Evolutionary conservation across 2,113 vertebrate genomes (phyloP).

Genomic region (Mohoua ochrocephala): DNA sequence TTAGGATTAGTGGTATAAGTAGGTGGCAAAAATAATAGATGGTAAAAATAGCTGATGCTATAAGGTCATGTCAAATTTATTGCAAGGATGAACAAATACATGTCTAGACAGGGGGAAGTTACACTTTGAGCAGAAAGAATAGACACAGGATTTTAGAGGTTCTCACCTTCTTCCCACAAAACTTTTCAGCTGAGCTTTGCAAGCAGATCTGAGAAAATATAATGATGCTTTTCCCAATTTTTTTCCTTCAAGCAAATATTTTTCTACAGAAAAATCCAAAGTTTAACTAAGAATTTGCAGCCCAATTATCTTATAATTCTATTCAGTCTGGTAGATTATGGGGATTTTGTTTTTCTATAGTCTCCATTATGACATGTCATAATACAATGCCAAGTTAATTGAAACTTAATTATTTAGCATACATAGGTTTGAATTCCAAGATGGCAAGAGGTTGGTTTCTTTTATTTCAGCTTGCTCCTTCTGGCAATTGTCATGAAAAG

Average conservation of each 20-base stretch:
- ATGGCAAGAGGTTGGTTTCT: neutral
- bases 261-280: neutral
- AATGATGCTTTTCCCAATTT: accelerated
- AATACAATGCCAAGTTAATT: neutral
- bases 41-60: neutral
- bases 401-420: neutral
- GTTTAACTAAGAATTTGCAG: neutral
- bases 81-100: neutral
- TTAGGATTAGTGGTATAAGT: neutral
- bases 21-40: neutral
- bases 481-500: neutral
- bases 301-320: neutral
- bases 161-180: neutral
- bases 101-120: neutral
- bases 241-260: neutral
- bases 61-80: neutral
- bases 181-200: neutral
- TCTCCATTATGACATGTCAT: neutral
- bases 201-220: neutral
- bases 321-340: neutral
- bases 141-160: neutral
- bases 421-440: neutral
- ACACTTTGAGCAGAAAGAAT: neutral
- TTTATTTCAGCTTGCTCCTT: neutral
- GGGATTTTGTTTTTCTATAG: neutral